Conservation (phyloP, 2,888 invertebrate species). For the Pollenia griseotomentosa region DNA sequence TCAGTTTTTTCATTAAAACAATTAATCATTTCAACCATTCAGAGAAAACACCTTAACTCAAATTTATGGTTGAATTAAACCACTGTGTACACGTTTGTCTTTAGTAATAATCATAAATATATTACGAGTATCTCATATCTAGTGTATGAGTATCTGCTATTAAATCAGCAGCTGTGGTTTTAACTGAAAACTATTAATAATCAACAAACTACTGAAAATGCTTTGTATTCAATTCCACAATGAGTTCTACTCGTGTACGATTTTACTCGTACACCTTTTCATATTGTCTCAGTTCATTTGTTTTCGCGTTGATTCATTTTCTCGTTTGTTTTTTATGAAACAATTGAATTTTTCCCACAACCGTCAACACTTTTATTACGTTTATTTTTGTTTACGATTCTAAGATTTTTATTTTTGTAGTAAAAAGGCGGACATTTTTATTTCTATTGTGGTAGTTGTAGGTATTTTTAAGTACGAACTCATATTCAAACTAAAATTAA, state of each 20-base stretch:
- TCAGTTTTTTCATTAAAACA: neutral
- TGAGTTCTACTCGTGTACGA: slow-evolving; percentile 40
- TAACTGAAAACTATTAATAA: slow-evolving; percentile 50
- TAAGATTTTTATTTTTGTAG: slow-evolving; percentile 1
- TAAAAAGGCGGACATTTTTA: slow-evolving; percentile 66
- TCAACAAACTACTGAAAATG: slow-evolving; percentile 33
- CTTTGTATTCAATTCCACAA: slow-evolving; percentile 39
- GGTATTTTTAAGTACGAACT: slow-evolving; percentile 30
- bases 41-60: neutral
- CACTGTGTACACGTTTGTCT: slow-evolving; percentile 35
- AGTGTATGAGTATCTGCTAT: neutral
- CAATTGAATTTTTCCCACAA: slow-evolving; percentile 70
- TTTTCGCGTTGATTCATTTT: slow-evolving; percentile 23
- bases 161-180: slow-evolving; percentile 67
- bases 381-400: slow-evolving; percentile 22
- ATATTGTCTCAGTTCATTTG: slow-evolving; percentile 28
- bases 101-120: slow-evolving; percentile 3
- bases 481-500: slow-evolving; percentile 6
- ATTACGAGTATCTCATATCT: slow-evolving; percentile 15
- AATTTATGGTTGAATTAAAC: slow-evolving; percentile 19
- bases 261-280: slow-evolving; percentile 13
- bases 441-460: slow-evolving; percentile 3
- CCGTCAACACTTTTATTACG: slow-evolving; percentile 69
- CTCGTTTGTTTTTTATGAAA: slow-evolving; percentile 23
- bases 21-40: neutral